Conservation (phyloP, 2,797 vertebrate species). For the Microhierax caerulescens region DNA sequence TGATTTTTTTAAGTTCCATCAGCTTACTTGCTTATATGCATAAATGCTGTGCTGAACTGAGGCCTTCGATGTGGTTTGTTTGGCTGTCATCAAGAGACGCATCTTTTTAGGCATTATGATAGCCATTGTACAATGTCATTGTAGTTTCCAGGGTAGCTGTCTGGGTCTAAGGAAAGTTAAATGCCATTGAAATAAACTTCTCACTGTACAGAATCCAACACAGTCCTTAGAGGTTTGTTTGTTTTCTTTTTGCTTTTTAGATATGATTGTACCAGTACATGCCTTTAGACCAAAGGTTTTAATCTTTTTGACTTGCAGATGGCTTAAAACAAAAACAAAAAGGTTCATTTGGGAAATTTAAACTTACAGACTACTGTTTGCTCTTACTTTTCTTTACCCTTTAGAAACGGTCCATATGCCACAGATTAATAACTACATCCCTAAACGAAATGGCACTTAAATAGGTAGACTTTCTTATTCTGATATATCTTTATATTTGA, state of each 20-base stretch:
- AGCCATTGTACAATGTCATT: background rate
- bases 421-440: background rate
- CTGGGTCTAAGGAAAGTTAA: background rate
- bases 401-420: background rate
- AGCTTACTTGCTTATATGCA: background rate
- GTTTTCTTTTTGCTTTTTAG: background rate
- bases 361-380: background rate
- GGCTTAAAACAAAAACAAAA: background rate
- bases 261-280: background rate
- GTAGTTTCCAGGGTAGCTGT: background rate
- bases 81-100: background rate
- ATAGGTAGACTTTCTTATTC: background rate
- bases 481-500: background rate
- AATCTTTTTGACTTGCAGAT: background rate
- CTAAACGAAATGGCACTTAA: background rate
- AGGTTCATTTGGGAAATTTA: background rate
- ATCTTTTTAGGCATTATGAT: background rate
- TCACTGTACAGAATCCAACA: background rate
- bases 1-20: background rate
- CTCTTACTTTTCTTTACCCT: background rate
- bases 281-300: background rate
- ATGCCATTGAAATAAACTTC: background rate
- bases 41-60: background rate
- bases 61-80: background rate
- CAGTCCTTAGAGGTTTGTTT: background rate